A percentile compares a stretch with the other conserved stretches of the same genome.
Conservation (phyloP, 2,888 invertebrate species). For the Bhutanitis thaidina region DNA sequence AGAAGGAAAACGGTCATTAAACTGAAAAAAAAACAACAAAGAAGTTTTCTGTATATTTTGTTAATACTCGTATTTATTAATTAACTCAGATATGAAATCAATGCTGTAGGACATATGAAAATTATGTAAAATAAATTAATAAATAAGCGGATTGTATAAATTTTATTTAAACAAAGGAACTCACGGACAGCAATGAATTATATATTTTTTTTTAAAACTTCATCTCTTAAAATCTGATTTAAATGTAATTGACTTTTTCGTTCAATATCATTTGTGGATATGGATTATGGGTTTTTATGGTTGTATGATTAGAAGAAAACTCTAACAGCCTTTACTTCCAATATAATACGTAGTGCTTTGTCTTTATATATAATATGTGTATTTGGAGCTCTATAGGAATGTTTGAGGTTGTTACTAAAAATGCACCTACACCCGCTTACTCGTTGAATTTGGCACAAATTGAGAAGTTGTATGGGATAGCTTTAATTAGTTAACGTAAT, state of each 20-base stretch:
- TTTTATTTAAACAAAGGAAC: too few species aligned
- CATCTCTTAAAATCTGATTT: background rate
- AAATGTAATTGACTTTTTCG: too few species aligned
- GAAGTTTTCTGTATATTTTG: background rate
- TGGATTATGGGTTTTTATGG: background rate
- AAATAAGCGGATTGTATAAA: too few species aligned
- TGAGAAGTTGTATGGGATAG: constrained; percentile 76
- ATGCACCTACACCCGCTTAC: constrained; percentile 52
- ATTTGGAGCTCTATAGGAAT: background rate
- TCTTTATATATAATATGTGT: background rate
- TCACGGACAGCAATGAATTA: background rate
- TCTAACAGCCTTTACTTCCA: constrained; percentile 1
- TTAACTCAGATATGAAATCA: background rate
- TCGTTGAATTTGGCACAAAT: constrained; percentile 60
- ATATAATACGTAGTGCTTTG: background rate
- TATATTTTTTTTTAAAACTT: background rate
- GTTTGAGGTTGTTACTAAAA: constrained; percentile 14
- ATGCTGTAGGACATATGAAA: background rate
- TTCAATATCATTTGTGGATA: too few species aligned
- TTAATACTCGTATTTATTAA: too few species aligned
- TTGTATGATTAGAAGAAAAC: background rate
- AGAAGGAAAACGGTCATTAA: background rate
- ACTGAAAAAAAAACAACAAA: background rate
- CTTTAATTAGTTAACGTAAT: constrained; percentile 72
- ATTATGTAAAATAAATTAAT: too few species aligned